A percentile compares a stretch with the other conserved stretches of the same genome.
These are phyloP conservation scores for Crossocerus cetratus DNA, from an alignment of 2,888 invertebrate genomes.

Conservation along the genomic window DNA sequence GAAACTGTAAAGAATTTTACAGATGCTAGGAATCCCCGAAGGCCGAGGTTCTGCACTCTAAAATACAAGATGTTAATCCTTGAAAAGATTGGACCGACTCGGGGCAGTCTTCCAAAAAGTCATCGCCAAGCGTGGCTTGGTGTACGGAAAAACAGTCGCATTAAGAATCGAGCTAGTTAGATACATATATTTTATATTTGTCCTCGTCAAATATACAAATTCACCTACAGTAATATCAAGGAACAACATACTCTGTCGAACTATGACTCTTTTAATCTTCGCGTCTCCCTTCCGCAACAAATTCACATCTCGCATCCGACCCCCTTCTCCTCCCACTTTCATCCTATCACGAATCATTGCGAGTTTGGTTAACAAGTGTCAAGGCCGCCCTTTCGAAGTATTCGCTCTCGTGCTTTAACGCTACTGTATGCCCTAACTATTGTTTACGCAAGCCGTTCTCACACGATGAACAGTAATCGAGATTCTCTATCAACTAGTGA, in stretches of 20 bases:
- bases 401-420: slow-evolving; percentile 24
- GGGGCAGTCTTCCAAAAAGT: too few relatives aligned
- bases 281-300: slow-evolving; percentile 35
- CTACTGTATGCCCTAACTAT: slow-evolving; percentile 24
- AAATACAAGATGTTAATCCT: too few relatives aligned
- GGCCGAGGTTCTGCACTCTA: too few relatives aligned
- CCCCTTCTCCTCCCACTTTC: too few relatives aligned
- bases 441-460: slow-evolving; percentile 23
- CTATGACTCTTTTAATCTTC: slow-evolving; percentile 67
- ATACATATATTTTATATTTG: slow-evolving; percentile 65
- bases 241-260: slow-evolving; percentile 70
- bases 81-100: too few relatives aligned
- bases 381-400: slow-evolving; percentile 56
- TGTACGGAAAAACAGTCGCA: neutral
- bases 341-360: slow-evolving; percentile 72
- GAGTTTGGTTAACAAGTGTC: slow-evolving; percentile 70
- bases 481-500: slow-evolving; percentile 2
- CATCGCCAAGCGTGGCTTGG: too few relatives aligned
- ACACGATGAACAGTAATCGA: slow-evolving; percentile 26
- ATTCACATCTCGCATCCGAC: too few relatives aligned
- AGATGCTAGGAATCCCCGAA: too few relatives aligned
- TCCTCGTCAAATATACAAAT: slow-evolving; percentile 73
- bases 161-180: slow-evolving; percentile 30
- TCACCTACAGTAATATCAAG: slow-evolving; percentile 70
- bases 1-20: too few relatives aligned